Conservation (phyloP, 37 sponge, comb jelly and placozoan species). For the Spongilla lacustris region DNA sequence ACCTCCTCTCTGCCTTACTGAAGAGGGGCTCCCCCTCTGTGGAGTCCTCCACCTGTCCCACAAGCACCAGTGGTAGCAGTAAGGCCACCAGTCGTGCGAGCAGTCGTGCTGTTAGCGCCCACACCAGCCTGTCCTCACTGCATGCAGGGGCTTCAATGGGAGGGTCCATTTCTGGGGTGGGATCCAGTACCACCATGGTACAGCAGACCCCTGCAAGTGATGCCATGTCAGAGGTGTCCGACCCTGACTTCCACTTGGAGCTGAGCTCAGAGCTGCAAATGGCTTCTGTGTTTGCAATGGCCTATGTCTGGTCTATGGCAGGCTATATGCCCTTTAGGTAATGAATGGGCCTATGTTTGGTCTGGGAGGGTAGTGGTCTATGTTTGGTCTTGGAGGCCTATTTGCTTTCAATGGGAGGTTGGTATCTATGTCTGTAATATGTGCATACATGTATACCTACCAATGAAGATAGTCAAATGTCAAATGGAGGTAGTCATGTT, state of each 20-base stretch:
- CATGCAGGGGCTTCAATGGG: neutral
- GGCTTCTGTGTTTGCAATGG: conserved; percentile 31
- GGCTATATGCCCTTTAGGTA: conserved; percentile 52
- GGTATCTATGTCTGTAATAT: no score
- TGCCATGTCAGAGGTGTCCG: conserved; percentile 15
- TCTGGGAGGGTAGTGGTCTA: neutral
- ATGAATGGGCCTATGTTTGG: neutral
- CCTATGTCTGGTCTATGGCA: conserved; percentile 73
- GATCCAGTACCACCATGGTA: neutral
- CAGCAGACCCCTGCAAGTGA: conserved; percentile 18
- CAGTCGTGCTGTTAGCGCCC: conserved; percentile 8
- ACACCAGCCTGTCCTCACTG: neutral
- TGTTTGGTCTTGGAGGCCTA: neutral
- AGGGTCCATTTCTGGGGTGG: neutral
- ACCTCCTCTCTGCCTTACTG: conserved; percentile 60
- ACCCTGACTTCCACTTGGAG: conserved; percentile 25
- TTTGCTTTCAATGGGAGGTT: no score
- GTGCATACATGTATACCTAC: no score
- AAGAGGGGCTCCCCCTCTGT: conserved; percentile 53
- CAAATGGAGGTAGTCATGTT: no score
- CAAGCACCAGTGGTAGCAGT: conserved; percentile 11
- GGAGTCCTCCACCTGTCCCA: neutral
- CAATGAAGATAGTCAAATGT: no score
- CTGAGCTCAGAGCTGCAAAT: conserved; percentile 32
- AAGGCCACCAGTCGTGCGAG: conserved; percentile 5